These are phyloP conservation scores for Pyrochroa serraticornis DNA, from an alignment of 2,888 invertebrate species.

Conservation along the genomic window DNA sequence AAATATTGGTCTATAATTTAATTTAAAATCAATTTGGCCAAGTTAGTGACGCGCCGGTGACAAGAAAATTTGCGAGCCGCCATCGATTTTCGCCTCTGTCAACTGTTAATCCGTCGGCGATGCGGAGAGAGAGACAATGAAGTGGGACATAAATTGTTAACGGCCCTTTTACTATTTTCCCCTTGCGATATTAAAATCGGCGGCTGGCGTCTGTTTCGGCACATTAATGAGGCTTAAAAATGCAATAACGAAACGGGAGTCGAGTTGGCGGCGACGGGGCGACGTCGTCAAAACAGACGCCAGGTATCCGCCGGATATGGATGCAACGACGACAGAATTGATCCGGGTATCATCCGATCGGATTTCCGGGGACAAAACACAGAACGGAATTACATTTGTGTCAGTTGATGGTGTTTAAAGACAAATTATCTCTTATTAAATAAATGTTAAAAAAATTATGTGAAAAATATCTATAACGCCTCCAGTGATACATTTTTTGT, in stretches of 20 bases:
- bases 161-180: constrained; percentile 36
- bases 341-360: no score
- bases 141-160: constrained; percentile 43
- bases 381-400: no score
- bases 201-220: constrained; percentile 11
- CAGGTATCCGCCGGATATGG: neutral
- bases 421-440: no score
- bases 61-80: constrained; percentile 48
- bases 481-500: no score
- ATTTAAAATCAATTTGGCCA: constrained; percentile 54
- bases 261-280: neutral
- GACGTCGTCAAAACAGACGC: constrained; percentile 5
- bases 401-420: no score
- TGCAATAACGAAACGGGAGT: constrained; percentile 1
- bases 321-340: neutral
- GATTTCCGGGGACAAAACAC: no score
- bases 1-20: constrained; percentile 55
- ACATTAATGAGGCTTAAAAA: constrained; percentile 10
- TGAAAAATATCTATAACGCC: no score
- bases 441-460: no score
- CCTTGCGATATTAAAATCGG: constrained; percentile 28
- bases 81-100: constrained; percentile 41
- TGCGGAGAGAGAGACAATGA: constrained; percentile 18
- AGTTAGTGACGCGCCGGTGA: constrained; percentile 48
- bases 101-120: constrained; percentile 14